phyloP scores from a whole-genome alignment of 2,888 invertebrate genomes.

The Drosophila macrothrix region DNA sequence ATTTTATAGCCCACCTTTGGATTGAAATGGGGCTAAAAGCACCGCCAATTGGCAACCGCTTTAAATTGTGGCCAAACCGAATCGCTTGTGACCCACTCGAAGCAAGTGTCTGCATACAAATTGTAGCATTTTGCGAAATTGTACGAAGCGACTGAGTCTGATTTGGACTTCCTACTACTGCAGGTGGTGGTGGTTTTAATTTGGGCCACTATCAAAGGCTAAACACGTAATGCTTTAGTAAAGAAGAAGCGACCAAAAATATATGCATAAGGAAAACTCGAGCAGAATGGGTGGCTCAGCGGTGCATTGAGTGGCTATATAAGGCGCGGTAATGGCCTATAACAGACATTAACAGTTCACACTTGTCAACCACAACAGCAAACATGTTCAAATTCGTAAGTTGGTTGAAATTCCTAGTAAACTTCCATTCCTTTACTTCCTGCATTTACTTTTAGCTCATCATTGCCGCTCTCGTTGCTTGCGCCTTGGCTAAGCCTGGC shows the following conservation, averaged over 20 bases:
- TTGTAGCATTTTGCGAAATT: conserved; percentile 46
- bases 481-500: conserved; percentile 72
- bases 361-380: conserved; percentile 55
- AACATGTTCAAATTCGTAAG: conserved; percentile 82
- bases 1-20: conserved; percentile 58
- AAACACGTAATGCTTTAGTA: conserved; percentile 41
- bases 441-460: conserved; percentile 56
- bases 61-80: conserved; percentile 33
- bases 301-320: conserved; percentile 61
- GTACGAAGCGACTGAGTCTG: conserved; percentile 18
- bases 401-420: conserved; percentile 3
- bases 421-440: neutral
- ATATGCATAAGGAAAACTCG: conserved; percentile 37
- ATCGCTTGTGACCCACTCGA: conserved; percentile 36
- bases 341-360: conserved; percentile 62
- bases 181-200: neutral
- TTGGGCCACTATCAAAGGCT: conserved; percentile 39
- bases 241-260: conserved; percentile 55
- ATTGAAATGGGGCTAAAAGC: conserved; percentile 44
- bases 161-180: conserved; percentile 50
- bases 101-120: conserved; percentile 59
- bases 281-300: conserved; percentile 23
- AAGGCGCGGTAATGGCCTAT: conserved; percentile 47
- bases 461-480: conserved; percentile 71
- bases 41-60: conserved; percentile 39